A percentile compares a stretch with the other conserved stretches of the same genome.
These are phyloP conservation scores for Luperina nickerlii DNA, from an alignment of 2,888 invertebrate genomes.

Conservation along the genomic window DNA sequence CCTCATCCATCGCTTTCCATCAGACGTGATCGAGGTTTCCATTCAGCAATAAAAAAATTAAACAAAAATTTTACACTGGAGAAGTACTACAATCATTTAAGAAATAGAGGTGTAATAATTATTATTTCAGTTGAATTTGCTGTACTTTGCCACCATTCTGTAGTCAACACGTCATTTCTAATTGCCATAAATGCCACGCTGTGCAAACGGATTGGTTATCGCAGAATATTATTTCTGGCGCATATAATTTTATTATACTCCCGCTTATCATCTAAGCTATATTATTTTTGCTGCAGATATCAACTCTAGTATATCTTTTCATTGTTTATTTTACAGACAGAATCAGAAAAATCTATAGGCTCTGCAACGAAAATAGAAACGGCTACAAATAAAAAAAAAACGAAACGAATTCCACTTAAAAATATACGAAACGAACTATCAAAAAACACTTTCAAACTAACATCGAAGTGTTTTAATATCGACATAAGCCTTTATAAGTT, in stretches of 20 bases:
- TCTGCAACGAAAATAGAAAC: neutral
- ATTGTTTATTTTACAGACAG: neutral
- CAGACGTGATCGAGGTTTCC: no score
- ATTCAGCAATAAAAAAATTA: no score
- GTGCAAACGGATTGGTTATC: constrained; percentile 11
- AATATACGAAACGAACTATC: constrained; percentile 1
- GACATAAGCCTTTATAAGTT: constrained; percentile 23
- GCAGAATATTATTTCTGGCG: constrained; percentile 16
- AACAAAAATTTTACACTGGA: neutral
- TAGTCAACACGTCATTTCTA: neutral
- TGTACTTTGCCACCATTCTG: neutral
- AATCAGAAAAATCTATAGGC: neutral
- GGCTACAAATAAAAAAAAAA: neutral
- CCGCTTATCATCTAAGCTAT: neutral
- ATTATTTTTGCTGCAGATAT: neutral
- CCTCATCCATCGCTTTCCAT: no score
- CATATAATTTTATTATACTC: constrained; percentile 20
- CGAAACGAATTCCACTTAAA: neutral
- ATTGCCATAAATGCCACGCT: constrained; percentile 9
- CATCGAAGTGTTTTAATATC: constrained; percentile 50
- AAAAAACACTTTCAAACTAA: constrained; percentile 12
- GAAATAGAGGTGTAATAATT: neutral
- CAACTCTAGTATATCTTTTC: neutral
- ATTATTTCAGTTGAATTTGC: neutral
- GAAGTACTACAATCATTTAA: neutral